Conservation (phyloP, 2,888 invertebrate genomes). For the Arenicola marina region DNA sequence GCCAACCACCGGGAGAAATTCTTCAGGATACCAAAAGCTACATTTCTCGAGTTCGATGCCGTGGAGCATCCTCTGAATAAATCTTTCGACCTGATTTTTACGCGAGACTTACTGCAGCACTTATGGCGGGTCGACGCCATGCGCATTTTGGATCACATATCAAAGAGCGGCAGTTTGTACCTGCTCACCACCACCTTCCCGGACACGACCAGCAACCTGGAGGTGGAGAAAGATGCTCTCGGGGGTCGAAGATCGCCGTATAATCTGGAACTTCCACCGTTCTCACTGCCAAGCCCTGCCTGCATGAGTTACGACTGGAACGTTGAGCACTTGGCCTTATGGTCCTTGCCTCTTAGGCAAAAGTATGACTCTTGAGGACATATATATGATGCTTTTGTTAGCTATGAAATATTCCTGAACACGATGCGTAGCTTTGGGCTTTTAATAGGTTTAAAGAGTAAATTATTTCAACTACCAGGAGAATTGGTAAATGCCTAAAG, state of each 20-base stretch:
- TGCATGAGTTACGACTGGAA: slow-evolving; percentile 29
- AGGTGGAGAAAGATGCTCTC: slow-evolving; percentile 11
- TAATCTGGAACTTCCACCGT: slow-evolving; percentile 29
- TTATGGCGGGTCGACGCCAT: slow-evolving; percentile 18
- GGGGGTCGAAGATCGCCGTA: slow-evolving; percentile 12
- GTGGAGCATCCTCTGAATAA: slow-evolving; percentile 7
- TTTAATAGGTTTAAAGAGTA: too few species aligned
- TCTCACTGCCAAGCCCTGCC: slow-evolving; percentile 21
- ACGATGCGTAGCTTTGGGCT: too few species aligned
- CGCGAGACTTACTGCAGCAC: slow-evolving; percentile 29
- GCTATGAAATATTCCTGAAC: too few species aligned
- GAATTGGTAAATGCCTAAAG: too few species aligned
- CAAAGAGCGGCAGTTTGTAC: slow-evolving; percentile 15
- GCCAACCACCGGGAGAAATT: slow-evolving; percentile 20
- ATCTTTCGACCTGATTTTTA: slow-evolving; percentile 25
- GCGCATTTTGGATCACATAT: slow-evolving; percentile 16
- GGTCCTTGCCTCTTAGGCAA: slow-evolving; percentile 22
- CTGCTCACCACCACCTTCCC: slow-evolving; percentile 25
- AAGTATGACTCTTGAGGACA: slow-evolving; percentile 19
- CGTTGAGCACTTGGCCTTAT: slow-evolving; percentile 20
- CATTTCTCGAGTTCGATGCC: slow-evolving; percentile 18
- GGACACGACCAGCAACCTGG: slow-evolving; percentile 9
- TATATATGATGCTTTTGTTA: too few species aligned
- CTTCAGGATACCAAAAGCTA: not conserved
- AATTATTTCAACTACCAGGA: too few species aligned